These are phyloP conservation scores for Emesis furor DNA, from an alignment of 2,888 invertebrate species.

Conservation along the genomic window DNA sequence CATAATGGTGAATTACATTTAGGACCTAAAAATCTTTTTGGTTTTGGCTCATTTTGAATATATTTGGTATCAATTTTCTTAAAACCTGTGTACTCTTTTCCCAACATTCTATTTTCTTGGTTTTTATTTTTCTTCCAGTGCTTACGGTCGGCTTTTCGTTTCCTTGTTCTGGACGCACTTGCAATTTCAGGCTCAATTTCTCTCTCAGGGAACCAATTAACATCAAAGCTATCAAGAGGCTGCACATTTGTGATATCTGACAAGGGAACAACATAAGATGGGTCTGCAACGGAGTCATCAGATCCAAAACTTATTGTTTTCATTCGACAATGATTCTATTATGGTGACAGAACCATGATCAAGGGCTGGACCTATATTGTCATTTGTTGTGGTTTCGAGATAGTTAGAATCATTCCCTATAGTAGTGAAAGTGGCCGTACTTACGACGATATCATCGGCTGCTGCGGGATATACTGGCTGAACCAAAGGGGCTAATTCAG, in stretches of 20 bases:
- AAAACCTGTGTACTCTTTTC: not conserved
- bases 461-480: not conserved
- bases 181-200: not conserved
- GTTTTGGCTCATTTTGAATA: not conserved
- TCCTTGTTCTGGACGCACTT: not conserved
- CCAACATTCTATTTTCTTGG: not conserved
- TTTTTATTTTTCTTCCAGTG: not conserved
- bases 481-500: not conserved
- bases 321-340: not conserved
- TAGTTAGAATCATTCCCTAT: not conserved
- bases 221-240: not conserved
- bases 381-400: not conserved
- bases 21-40: not conserved
- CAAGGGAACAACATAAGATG: not conserved
- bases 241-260: not conserved
- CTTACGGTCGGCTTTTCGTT: not conserved
- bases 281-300: not conserved
- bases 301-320: not conserved
- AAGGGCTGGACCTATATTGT: too few relatives aligned
- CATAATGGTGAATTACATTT: not conserved
- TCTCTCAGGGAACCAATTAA: too few relatives aligned
- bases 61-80: conserved; percentile 1
- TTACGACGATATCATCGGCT: too few relatives aligned
- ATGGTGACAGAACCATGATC: not conserved
- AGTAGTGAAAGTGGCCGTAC: not conserved